Conservation (phyloP, 2,888 invertebrate species). For the Dermolepida albohirtum region DNA sequence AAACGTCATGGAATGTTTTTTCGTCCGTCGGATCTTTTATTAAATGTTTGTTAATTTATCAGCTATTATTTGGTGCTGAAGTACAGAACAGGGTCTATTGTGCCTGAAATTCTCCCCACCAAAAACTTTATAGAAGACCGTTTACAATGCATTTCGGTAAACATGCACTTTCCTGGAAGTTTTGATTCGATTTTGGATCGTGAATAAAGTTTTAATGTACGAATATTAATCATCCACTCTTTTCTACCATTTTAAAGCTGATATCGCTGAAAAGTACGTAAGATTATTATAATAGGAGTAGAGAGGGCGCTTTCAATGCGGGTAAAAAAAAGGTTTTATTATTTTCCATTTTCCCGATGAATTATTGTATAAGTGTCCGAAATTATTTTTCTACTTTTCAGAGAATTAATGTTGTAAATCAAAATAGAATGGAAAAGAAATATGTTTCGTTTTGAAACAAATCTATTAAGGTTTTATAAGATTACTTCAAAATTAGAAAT, state of each 20-base stretch:
- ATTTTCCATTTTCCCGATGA: no score
- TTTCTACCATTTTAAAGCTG: conserved; percentile 44
- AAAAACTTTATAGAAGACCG: conserved; percentile 45
- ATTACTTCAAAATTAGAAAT: no score
- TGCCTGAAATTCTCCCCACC: conserved; percentile 42
- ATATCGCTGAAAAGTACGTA: conserved; percentile 38
- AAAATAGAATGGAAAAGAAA: no score
- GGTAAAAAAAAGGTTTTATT: no score
- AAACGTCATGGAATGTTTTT: conserved; percentile 15
- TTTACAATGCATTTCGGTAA: conserved; percentile 46
- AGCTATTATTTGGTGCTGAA: conserved; percentile 42
- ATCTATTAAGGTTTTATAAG: no score
- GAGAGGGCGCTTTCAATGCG: no score
- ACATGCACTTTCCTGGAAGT: conserved; percentile 48
- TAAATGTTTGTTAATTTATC: conserved; percentile 43
- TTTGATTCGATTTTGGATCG: conserved; percentile 47
- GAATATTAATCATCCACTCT: conserved; percentile 47
- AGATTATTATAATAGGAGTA: conserved; percentile 38
- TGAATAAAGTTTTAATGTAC: conserved; percentile 48
- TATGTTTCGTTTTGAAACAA: no score
- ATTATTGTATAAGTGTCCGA: no score
- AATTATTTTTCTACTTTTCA: no score
- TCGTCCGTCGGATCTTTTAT: conserved; percentile 24
- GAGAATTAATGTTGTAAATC: no score
- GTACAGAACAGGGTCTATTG: conserved; percentile 45